Evolutionary conservation across 2,797 vertebrate species (phyloP).

Genomic region (Pseudotriccus pelzelni): DNA sequence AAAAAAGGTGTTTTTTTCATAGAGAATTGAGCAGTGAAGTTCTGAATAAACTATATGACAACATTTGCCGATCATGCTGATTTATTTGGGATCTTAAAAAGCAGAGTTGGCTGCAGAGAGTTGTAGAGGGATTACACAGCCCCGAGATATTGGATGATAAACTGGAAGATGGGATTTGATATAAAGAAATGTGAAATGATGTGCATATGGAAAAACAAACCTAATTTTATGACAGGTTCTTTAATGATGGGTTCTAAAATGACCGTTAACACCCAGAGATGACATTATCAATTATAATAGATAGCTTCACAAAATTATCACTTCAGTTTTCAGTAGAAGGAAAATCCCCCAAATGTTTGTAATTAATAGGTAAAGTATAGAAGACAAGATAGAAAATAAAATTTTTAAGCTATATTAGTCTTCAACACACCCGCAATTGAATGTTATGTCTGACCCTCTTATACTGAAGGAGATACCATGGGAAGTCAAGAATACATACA

Average conservation of each 20-base stretch:
- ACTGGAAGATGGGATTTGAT: background rate
- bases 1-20: background rate
- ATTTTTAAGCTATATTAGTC: background rate
- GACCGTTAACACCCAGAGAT: background rate
- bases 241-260: background rate
- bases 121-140: background rate
- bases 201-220: background rate
- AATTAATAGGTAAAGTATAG: background rate
- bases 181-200: background rate
- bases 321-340: background rate
- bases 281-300: background rate
- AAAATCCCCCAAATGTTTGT: fast-evolving
- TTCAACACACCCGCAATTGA: background rate
- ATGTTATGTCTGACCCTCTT: background rate
- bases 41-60: background rate
- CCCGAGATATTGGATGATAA: background rate
- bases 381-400: background rate
- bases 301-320: background rate
- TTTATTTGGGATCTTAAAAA: background rate
- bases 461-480: background rate
- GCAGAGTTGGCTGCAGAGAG: background rate
- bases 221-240: background rate
- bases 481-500: background rate
- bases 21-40: background rate
- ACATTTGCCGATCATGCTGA: background rate